Percentiles rank a stretch among this genome's conserved stretches.
phyloP scores from a whole-genome alignment of 2,797 vertebrate species.

The Acipenser ruthenus region DNA sequence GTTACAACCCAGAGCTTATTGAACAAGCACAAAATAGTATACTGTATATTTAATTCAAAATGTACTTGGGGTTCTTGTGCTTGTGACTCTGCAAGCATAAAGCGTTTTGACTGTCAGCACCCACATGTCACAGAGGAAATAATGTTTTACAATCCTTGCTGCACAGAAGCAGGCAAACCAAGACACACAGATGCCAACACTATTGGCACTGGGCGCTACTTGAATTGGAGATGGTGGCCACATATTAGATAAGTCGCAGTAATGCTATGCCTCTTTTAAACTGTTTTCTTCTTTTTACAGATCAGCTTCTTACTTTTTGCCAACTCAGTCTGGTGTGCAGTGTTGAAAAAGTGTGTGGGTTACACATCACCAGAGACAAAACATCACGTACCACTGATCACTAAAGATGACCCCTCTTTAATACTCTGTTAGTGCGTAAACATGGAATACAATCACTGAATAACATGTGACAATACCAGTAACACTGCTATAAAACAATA shows the following conservation, averaged over 20 bases:
- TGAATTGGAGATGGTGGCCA: not conserved
- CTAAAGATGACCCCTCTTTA: not conserved
- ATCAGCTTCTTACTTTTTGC: constrained; percentile 7
- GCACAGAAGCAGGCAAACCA: not conserved
- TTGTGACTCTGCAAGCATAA: not conserved
- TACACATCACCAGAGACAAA: constrained; percentile 10
- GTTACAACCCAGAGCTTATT: too few species aligned
- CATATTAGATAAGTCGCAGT: not conserved
- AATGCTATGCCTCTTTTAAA: not conserved
- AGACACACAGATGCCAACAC: not conserved
- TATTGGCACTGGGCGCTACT: not conserved
- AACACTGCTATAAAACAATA: not conserved
- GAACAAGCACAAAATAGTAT: too few species aligned
- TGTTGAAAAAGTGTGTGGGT: constrained; percentile 12
- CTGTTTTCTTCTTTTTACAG: not conserved
- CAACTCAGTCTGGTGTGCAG: constrained; percentile 11
- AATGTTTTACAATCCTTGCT: too few species aligned
- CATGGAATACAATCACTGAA: constrained; percentile 25
- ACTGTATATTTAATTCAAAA: too few species aligned
- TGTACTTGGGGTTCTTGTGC: not conserved
- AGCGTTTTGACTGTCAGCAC: not conserved
- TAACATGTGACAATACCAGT: constrained; percentile 7
- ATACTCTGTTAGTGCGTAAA: constrained; percentile 4
- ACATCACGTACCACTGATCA: constrained; percentile 6
- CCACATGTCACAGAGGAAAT: too few species aligned